Conservation (phyloP, 2,797 vertebrate species). For the Artibeus jamaicensis region DNA sequence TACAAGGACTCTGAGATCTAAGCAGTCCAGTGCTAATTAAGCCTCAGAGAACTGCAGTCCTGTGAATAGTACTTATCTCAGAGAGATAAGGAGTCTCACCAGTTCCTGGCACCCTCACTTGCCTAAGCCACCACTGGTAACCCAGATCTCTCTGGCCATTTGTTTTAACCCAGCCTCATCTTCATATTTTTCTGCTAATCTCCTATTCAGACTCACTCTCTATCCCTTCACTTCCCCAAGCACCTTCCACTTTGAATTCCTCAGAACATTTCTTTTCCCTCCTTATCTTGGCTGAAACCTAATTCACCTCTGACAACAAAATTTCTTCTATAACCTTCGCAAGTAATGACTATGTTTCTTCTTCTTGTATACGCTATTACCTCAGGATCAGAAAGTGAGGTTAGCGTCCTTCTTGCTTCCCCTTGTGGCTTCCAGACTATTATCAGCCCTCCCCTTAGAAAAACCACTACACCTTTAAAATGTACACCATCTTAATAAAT, state of each 20-base stretch:
- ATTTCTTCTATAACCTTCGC: neutral
- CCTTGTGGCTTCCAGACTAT: slow-evolving; percentile 52
- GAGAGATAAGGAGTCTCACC: neutral
- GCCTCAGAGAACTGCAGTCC: neutral
- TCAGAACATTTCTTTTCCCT: neutral
- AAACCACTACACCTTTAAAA: slow-evolving; percentile 47
- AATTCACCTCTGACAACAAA: neutral
- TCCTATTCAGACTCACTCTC: neutral
- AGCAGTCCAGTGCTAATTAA: neutral
- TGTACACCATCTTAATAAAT: slow-evolving; percentile 47
- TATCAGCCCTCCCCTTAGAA: neutral
- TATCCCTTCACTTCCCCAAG: neutral
- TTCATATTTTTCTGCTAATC: neutral
- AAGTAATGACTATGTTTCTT: neutral
- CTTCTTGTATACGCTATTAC: neutral
- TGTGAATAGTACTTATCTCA: neutral
- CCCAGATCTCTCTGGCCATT: neutral
- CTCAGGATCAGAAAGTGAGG: slow-evolving; percentile 20
- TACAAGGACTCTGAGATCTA: neutral
- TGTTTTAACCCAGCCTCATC: neutral
- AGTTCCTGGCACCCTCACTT: neutral
- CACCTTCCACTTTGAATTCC: neutral
- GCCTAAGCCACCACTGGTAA: neutral
- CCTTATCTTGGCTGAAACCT: neutral
- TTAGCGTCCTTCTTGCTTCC: slow-evolving; percentile 14